These are phyloP conservation scores for Elaphurus davidianus DNA, from an alignment of 2,113 vertebrate genomes.

Conservation along the genomic window DNA sequence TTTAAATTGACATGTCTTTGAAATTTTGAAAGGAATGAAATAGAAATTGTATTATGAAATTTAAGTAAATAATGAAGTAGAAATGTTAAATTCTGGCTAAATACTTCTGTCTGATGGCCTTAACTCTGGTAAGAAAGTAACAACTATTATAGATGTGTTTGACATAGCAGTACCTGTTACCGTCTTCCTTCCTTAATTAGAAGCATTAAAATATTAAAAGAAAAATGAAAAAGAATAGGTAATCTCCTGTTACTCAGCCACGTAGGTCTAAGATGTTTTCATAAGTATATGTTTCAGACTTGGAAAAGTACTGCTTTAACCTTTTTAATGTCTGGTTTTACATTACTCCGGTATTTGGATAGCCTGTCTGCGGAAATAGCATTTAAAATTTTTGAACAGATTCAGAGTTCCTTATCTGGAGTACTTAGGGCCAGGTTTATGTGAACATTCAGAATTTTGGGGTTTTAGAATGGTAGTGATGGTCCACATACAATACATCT, in stretches of 20 bases:
- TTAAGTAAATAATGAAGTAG: background rate
- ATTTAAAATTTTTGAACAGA: background rate
- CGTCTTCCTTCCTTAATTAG: background rate
- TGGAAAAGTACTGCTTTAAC: background rate
- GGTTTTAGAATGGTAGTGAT: background rate
- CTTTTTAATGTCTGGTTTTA: background rate
- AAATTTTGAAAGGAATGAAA: background rate
- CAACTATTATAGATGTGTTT: background rate
- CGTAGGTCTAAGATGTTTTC: background rate
- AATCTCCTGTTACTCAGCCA: background rate
- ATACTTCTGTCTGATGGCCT: background rate
- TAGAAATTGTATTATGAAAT: background rate
- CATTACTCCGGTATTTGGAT: background rate
- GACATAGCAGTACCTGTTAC: background rate
- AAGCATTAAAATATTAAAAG: conserved; percentile 9
- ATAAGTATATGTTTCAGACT: background rate
- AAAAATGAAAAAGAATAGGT: background rate
- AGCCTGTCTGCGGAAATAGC: background rate
- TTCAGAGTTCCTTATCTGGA: background rate
- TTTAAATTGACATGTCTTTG: background rate
- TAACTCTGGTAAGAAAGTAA: background rate
- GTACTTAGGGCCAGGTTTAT: background rate
- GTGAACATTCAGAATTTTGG: background rate
- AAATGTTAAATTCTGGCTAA: background rate
- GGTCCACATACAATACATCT: background rate